A percentile compares a stretch with the other conserved stretches of the same genome.
phyloP scores from a whole-genome alignment of 2,797 vertebrate species.

The Gallirallus australis region DNA sequence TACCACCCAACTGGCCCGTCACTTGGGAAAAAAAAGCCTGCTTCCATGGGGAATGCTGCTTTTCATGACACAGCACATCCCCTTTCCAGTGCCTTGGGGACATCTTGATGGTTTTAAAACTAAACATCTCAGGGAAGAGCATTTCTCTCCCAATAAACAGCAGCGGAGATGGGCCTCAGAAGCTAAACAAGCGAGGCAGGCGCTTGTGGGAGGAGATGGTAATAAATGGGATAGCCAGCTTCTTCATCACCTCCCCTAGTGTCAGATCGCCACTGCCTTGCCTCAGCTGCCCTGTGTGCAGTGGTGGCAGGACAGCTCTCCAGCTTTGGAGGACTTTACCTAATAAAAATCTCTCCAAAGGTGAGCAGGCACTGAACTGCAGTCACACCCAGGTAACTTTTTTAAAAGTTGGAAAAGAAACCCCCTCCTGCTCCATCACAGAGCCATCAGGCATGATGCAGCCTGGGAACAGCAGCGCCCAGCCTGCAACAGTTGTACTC shows the following conservation, averaged over 20 bases:
- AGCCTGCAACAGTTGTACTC: not conserved
- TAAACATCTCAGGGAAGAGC: not conserved
- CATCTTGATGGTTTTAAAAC: not conserved
- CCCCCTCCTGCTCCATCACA: not conserved
- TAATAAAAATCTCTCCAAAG: not conserved
- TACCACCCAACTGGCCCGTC: not conserved
- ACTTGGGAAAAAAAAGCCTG: not conserved
- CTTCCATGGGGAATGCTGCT: not conserved
- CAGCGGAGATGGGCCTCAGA: not conserved
- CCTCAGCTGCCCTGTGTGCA: not conserved
- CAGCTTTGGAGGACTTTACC: not conserved
- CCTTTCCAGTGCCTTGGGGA: not conserved
- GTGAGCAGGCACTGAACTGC: not conserved
- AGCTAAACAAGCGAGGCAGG: not conserved
- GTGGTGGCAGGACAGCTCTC: not conserved
- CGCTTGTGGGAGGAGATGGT: not conserved
- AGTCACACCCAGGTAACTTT: not conserved
- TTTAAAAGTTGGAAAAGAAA: not conserved
- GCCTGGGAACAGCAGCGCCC: not conserved
- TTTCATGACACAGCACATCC: not conserved
- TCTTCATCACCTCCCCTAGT: not conserved
- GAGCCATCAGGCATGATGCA: not conserved
- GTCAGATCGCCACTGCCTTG: not conserved
- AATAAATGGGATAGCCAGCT: conserved; percentile 8
- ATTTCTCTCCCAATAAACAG: not conserved